phyloP scores from a whole-genome alignment of 2,797 vertebrate species.

The Bucorvus abyssinicus region DNA sequence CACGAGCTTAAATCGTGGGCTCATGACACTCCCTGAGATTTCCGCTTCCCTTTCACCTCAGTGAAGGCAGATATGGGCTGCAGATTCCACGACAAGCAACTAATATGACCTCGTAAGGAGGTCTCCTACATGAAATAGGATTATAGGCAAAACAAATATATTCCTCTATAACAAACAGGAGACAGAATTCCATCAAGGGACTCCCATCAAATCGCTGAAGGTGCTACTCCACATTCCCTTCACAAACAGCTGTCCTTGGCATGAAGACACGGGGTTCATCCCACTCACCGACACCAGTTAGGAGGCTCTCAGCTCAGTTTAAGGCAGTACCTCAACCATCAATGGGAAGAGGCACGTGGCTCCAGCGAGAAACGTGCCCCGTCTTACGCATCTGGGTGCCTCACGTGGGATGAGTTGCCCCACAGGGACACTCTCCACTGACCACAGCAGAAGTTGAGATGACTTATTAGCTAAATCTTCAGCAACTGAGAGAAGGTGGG shows the following conservation, averaged over 20 bases:
- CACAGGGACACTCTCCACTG: not conserved
- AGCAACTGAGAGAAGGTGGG: not conserved
- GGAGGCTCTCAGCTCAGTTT: not conserved
- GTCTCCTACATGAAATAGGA: not conserved
- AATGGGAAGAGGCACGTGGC: not conserved
- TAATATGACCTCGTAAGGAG: not conserved
- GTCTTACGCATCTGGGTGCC: no score
- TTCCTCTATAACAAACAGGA: not conserved
- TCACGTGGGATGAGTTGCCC: rapidly evolving
- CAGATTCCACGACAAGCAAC: not conserved
- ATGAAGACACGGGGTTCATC: not conserved
- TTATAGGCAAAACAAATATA: not conserved
- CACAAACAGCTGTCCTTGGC: not conserved
- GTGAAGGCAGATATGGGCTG: not conserved
- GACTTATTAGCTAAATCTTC: not conserved
- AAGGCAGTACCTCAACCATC: not conserved
- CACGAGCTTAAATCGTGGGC: not conserved
- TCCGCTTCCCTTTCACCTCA: not conserved
- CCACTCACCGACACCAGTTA: rapidly evolving
- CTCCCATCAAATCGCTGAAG: not conserved
- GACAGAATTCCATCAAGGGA: not conserved
- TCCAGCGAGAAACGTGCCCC: rapidly evolving
- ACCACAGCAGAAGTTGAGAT: not conserved
- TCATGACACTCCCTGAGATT: not conserved
- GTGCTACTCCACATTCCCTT: not conserved